These are phyloP conservation scores for Conistra vaccinii DNA, from an alignment of 2,888 invertebrate species.

Conservation along the genomic window DNA sequence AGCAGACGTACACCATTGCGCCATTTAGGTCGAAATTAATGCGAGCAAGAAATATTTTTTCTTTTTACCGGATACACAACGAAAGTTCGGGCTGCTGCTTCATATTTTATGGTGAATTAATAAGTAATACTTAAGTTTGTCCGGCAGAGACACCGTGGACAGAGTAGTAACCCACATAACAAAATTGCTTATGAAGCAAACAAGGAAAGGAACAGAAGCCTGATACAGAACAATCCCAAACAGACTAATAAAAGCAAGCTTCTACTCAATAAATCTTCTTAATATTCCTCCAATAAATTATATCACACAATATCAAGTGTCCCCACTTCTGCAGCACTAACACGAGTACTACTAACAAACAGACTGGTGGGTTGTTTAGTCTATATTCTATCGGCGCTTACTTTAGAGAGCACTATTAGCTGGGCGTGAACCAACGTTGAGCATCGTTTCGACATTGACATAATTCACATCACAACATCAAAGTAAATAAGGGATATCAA, in stretches of 20 bases:
- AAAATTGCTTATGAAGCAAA: slow-evolving; percentile 22
- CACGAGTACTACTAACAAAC: slow-evolving; percentile 29
- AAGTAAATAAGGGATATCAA: slow-evolving; percentile 53
- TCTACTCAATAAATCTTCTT: slow-evolving; percentile 40
- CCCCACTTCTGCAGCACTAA: slow-evolving; percentile 17
- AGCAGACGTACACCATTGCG: slow-evolving; percentile 49
- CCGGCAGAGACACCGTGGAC: too few relatives aligned
- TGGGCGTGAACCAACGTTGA: slow-evolving; percentile 39
- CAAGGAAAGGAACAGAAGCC: slow-evolving; percentile 5
- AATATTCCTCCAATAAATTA: slow-evolving; percentile 43
- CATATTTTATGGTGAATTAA: neutral
- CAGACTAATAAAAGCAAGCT: slow-evolving; percentile 29
- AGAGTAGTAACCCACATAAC: neutral
- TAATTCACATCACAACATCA: slow-evolving; percentile 53
- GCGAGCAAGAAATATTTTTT: slow-evolving; percentile 1
- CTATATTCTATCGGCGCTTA: slow-evolving; percentile 45
- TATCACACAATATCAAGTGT: slow-evolving; percentile 33
- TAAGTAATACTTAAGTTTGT: neutral
- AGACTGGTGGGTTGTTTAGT: slow-evolving; percentile 45
- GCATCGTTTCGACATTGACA: slow-evolving; percentile 58
- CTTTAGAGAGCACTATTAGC: slow-evolving; percentile 29
- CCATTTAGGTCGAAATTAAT: slow-evolving; percentile 55
- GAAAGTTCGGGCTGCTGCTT: neutral
- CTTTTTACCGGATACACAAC: neutral
- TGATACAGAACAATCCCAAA: slow-evolving; percentile 11